Percentiles rank a stretch among this genome's conserved stretches.
These are phyloP conservation scores for Perithous albicinctus DNA, from an alignment of 2,888 invertebrate genomes.

Conservation along the genomic window DNA sequence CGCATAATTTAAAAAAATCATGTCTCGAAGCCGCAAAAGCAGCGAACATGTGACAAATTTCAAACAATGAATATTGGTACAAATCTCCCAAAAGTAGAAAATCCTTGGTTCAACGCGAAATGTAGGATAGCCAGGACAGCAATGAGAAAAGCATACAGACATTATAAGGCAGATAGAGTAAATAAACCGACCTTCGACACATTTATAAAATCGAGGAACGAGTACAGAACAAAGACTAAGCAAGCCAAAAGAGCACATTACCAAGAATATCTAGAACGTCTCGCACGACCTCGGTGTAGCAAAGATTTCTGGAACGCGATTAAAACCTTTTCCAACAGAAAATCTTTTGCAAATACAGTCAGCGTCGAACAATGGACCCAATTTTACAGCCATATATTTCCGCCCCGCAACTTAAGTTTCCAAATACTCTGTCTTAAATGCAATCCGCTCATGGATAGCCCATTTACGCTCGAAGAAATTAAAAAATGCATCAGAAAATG, in stretches of 20 bases:
- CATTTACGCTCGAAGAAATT: slow-evolving; percentile 10
- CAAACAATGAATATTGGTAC: not conserved
- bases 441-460: slow-evolving; percentile 1
- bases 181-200: not conserved
- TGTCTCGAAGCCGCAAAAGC: not conserved
- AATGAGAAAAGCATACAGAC: not conserved
- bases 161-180: not conserved
- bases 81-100: slow-evolving; percentile 1
- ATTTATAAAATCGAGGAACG: not conserved
- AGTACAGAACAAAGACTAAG: not conserved
- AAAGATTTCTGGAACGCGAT: slow-evolving; percentile 30
- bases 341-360: not conserved
- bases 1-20: not conserved
- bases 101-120: not conserved
- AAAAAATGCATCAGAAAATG: not conserved
- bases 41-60: not conserved
- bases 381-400: slow-evolving; percentile 15
- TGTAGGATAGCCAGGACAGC: not conserved
- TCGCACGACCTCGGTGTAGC: not conserved
- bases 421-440: not conserved
- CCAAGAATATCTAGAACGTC: not conserved
- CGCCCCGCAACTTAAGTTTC: not conserved
- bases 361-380: slow-evolving; percentile 21
- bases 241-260: not conserved
- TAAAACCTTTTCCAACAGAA: not conserved